Percentiles rank a stretch among this genome's conserved stretches.
Evolutionary conservation across 2,888 invertebrate genomes (phyloP).

Genomic region (Caenorhabditis auriculariae): DNA sequence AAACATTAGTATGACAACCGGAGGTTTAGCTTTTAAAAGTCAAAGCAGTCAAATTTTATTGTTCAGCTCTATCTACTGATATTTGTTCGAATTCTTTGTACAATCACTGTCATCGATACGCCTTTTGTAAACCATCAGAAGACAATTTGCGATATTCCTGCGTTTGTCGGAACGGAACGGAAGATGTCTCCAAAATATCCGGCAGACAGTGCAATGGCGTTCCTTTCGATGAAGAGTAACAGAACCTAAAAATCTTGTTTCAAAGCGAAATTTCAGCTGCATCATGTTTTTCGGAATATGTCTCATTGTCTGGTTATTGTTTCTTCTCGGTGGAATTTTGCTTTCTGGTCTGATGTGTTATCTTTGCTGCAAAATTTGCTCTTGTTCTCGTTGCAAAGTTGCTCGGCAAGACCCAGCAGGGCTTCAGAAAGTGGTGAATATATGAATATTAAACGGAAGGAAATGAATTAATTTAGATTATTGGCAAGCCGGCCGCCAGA

Average conservation of each 20-base stretch:
- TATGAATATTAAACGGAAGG: not conserved
- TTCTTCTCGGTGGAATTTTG: conserved; percentile 44
- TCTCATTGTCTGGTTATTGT: conserved; percentile 51
- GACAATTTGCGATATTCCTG: conserved; percentile 23
- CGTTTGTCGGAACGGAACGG: conserved; percentile 36
- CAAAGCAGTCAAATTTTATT: not conserved
- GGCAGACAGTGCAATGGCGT: conserved; percentile 44
- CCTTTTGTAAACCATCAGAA: conserved; percentile 18
- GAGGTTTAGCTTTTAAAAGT: not conserved
- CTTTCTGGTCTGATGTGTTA: conserved; percentile 26
- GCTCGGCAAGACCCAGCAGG: conserved; percentile 16
- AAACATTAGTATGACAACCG: too few species aligned
- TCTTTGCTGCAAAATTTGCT: conserved; percentile 10
- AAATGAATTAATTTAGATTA: conserved; percentile 1
- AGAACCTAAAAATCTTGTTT: not conserved
- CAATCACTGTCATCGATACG: conserved; percentile 30
- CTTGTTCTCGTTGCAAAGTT: conserved; percentile 15
- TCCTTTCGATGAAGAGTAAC: conserved; percentile 35
- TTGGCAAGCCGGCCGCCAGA: conserved; percentile 1
- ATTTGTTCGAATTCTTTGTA: conserved; percentile 13
- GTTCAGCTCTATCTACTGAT: conserved; percentile 19
- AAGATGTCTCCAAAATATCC: conserved; percentile 35
- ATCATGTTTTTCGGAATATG: conserved; percentile 53
- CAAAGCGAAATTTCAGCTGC: conserved; percentile 39
- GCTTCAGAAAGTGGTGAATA: conserved; percentile 19